phyloP scores from a whole-genome alignment of 2,888 invertebrate species.

The Pelosia muscerda region DNA sequence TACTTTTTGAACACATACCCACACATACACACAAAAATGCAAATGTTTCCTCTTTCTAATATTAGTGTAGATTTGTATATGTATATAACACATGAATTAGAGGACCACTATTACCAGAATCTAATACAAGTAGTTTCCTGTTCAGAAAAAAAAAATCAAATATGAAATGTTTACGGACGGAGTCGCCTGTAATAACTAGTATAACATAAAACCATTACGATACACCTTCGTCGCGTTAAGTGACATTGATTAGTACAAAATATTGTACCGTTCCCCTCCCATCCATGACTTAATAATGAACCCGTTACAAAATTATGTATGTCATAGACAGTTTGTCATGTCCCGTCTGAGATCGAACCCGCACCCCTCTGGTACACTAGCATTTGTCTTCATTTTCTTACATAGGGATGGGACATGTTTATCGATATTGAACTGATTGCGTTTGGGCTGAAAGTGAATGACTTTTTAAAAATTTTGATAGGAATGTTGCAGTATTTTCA shows the following conservation, averaged over 20 bases:
- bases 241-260: conserved; percentile 55
- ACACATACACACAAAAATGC: no score
- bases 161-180: background rate
- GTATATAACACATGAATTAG: no score
- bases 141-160: background rate
- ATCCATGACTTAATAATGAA: conserved; percentile 77
- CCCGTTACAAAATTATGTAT: conserved; percentile 81
- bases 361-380: conserved; percentile 69
- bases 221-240: conserved; percentile 39
- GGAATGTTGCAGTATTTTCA: no score
- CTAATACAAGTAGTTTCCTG: no score
- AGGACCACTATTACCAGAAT: no score
- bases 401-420: conserved; percentile 44
- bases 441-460: no score
- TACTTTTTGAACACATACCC: no score
- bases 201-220: conserved; percentile 29
- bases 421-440: conserved; percentile 6
- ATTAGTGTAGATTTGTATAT: no score
- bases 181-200: background rate
- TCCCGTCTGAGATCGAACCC: conserved; percentile 76
- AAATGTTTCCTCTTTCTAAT: no score
- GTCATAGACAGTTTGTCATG: conserved; percentile 87
- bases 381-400: conserved; percentile 85
- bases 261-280: conserved; percentile 57
- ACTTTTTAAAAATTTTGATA: no score